phyloP scores from a whole-genome alignment of 2,113 vertebrate species.

The Rynchops niger region DNA sequence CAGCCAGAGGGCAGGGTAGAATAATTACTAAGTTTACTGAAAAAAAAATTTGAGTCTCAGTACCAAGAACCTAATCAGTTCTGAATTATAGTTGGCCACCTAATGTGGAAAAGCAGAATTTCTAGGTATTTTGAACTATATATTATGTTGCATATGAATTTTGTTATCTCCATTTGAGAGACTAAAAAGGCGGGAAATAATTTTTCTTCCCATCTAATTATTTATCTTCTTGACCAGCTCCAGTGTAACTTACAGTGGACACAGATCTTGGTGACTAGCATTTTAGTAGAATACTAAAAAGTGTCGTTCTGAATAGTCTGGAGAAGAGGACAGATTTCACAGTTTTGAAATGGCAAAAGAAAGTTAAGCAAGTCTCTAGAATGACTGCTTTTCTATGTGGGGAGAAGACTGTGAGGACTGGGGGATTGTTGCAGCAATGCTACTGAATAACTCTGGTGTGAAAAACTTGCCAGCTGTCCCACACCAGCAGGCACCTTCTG shows the following conservation, averaged over 20 bases:
- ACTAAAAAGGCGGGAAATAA: neutral
- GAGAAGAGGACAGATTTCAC: neutral
- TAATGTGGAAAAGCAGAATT: neutral
- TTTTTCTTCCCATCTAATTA: neutral
- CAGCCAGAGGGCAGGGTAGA: neutral
- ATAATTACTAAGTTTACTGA: neutral
- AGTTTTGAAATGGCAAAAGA: neutral
- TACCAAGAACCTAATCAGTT: neutral
- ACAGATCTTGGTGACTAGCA: neutral
- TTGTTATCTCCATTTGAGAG: neutral
- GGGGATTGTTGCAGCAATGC: neutral
- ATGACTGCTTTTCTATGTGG: neutral
- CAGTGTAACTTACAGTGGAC: neutral
- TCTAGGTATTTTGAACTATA: neutral
- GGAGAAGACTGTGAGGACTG: neutral
- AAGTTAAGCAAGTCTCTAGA: neutral
- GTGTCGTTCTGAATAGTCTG: too few relatives aligned
- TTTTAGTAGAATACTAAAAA: neutral
- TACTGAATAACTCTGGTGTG: neutral
- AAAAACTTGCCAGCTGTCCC: neutral
- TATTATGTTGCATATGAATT: neutral
- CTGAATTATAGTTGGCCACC: neutral
- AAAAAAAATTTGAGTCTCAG: neutral
- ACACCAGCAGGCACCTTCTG: neutral
- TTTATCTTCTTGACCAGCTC: neutral